Conservation (phyloP, 1,140 invertebrate genomes). For the Cydia strobilella region DNA sequence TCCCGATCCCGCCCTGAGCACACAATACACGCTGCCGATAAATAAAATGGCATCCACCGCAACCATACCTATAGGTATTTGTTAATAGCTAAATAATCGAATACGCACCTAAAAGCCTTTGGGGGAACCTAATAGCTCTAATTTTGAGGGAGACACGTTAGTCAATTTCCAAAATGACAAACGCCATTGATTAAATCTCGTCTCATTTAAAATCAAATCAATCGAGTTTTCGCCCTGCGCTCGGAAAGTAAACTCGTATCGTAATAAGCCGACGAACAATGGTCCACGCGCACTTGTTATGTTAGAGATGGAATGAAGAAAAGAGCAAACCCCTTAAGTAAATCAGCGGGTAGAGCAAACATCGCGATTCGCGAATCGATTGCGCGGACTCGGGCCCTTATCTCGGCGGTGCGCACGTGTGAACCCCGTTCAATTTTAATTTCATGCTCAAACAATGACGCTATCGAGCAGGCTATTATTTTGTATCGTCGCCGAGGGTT, state of each 20-base stretch:
- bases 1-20: conserved; percentile 36
- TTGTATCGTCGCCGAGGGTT: conserved; percentile 71
- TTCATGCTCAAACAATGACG: conserved; percentile 80
- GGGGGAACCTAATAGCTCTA: conserved; percentile 53
- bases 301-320: conserved; percentile 66
- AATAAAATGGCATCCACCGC: conserved; percentile 66
- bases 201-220: conserved; percentile 29
- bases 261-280: conserved; percentile 47
- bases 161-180: conserved; percentile 29
- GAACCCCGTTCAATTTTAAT: conserved; percentile 79
- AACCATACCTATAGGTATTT: conserved; percentile 41
- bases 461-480: conserved; percentile 78
- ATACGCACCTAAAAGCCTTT: conserved; percentile 48
- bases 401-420: conserved; percentile 74
- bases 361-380: conserved; percentile 66
- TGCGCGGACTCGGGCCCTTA: conserved; percentile 67
- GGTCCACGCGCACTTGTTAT: conserved; percentile 45
- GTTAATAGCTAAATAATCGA: conserved; percentile 66
- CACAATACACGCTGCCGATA: conserved; percentile 53
- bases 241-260: conserved; percentile 35
- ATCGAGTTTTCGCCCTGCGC: background rate
- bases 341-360: conserved; percentile 62
- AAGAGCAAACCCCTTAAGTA: conserved; percentile 71
- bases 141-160: conserved; percentile 44
- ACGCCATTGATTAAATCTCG: conserved; percentile 23